phyloP scores from a whole-genome alignment of 2,797 vertebrate species.

The Megaceryle alcyon region DNA sequence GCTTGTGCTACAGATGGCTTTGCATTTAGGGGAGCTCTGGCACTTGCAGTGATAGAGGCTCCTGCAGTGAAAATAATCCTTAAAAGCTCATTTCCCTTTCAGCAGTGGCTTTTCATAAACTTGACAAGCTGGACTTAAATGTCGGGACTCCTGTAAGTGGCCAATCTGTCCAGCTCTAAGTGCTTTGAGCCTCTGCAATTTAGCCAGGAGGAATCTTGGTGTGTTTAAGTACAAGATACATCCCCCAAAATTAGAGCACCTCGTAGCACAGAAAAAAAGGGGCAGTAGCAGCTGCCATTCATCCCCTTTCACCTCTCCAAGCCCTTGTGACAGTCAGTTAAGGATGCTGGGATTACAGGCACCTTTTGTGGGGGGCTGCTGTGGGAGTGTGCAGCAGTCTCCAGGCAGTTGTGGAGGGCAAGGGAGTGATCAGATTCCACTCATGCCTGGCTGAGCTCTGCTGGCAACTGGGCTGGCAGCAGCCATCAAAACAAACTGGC shows the following conservation, averaged over 20 bases:
- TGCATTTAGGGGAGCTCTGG: neutral
- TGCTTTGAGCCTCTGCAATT: neutral
- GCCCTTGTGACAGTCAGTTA: rapidly evolving
- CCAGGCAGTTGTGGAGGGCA: neutral
- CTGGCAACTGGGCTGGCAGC: neutral
- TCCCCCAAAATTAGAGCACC: neutral
- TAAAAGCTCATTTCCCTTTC: neutral
- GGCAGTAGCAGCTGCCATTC: neutral
- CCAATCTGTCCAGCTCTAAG: neutral
- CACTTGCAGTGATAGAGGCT: neutral
- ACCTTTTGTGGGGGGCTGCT: neutral
- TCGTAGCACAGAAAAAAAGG: neutral
- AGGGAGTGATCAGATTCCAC: neutral
- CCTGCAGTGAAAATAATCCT: neutral
- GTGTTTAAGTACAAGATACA: neutral
- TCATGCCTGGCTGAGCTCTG: neutral
- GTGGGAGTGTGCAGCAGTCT: rapidly evolving
- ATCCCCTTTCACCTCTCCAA: neutral
- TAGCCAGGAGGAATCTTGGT: neutral
- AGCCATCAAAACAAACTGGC: neutral
- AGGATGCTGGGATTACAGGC: neutral
- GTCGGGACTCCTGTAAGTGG: neutral
- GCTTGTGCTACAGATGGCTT: neutral
- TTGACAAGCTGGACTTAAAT: neutral
- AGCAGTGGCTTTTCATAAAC: neutral